phyloP scores from a whole-genome alignment of 2,888 invertebrate species.

The Terebella lapidaria region DNA sequence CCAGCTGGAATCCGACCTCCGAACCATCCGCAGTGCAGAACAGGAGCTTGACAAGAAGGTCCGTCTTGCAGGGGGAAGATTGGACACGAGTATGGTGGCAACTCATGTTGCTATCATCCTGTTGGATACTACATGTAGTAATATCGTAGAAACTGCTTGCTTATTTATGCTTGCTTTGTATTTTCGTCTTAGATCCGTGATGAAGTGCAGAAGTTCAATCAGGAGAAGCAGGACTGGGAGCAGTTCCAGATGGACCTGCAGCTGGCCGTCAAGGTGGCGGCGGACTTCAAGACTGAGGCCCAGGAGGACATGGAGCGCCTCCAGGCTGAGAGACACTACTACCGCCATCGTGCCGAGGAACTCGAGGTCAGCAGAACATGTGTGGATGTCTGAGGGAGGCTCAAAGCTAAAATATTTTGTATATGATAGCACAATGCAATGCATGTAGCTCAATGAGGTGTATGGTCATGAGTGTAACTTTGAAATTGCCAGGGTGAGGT shows the following conservation, averaged over 20 bases:
- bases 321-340: constrained; percentile 7
- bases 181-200: neutral
- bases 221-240: constrained; percentile 80
- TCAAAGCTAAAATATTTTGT: neutral
- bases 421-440: neutral
- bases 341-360: neutral
- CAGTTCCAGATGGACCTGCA: constrained; percentile 89
- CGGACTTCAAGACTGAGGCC: constrained; percentile 94
- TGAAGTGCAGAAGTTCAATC: neutral
- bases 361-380: neutral
- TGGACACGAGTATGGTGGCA: neutral
- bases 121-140: neutral
- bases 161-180: neutral
- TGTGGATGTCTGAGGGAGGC: constrained; percentile 3
- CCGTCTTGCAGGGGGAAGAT: too few relatives aligned
- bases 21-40: neutral
- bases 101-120: neutral
- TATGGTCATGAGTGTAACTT: neutral
- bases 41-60: neutral
- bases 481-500: constrained; percentile 51
- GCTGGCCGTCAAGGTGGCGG: constrained; percentile 89
- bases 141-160: neutral
- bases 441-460: neutral
- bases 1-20: constrained; percentile 17
- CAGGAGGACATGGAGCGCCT: constrained; percentile 69